phyloP scores from a whole-genome alignment of 2,888 invertebrate species.

The Ochropleura plecta region DNA sequence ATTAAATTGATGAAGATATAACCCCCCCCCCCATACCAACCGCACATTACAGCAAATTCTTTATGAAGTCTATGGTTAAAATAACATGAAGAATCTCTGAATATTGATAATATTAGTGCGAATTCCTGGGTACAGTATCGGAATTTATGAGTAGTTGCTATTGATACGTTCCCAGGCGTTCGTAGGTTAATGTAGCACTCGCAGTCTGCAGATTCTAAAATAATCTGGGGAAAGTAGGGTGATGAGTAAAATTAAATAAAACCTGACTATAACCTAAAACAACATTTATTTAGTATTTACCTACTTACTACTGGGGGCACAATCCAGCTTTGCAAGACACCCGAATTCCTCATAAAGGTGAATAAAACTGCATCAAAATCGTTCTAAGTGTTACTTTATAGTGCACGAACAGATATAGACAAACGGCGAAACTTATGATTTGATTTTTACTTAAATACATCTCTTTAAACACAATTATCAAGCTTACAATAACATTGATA shows the following conservation, averaged over 20 bases:
- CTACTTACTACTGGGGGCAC: background rate
- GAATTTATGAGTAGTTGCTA: background rate
- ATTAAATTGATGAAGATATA: too few relatives aligned
- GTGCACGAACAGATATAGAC: background rate
- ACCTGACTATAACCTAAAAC: background rate
- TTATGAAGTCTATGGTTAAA: background rate
- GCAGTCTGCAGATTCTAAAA: background rate
- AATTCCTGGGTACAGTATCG: background rate
- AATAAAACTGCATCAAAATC: background rate
- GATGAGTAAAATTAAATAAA: conserved; percentile 11
- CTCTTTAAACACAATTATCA: background rate
- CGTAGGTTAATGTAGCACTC: background rate
- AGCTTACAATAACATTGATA: background rate
- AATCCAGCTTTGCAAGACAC: background rate
- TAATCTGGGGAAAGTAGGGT: background rate
- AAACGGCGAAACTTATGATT: too few relatives aligned
- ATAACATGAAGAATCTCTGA: background rate
- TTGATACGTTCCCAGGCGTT: background rate
- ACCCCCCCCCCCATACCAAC: too few relatives aligned
- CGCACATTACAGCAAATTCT: background rate
- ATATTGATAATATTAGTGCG: background rate
- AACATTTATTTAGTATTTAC: conserved; percentile 6
- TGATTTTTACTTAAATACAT: too few relatives aligned
- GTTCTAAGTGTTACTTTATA: background rate
- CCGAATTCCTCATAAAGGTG: background rate